These are phyloP conservation scores for Chrysaora quinquecirrha DNA, from an alignment of 30 jellyfish, hydroid and myxozoan species.

Conservation along the genomic window DNA sequence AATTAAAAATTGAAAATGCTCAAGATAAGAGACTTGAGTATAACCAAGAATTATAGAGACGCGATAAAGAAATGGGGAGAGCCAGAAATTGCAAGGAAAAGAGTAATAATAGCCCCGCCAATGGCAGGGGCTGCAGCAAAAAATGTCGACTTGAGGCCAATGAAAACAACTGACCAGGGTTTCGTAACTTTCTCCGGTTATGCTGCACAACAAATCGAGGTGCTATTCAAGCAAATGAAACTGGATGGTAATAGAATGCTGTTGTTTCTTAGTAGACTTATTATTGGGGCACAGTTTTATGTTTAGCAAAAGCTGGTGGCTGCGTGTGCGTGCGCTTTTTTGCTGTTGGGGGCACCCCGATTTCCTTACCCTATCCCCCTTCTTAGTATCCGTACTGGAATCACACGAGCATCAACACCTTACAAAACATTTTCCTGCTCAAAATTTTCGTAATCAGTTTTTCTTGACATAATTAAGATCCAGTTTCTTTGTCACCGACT, in stretches of 20 bases:
- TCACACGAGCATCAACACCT: too few species aligned
- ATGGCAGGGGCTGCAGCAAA: constrained; percentile 24
- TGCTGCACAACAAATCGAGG: neutral
- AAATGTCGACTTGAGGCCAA: constrained; percentile 39
- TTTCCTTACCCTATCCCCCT: too few species aligned
- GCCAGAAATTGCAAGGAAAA: constrained; percentile 40
- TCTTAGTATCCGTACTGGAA: too few species aligned
- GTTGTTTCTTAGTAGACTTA: too few species aligned
- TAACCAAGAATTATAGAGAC: constrained; percentile 39
- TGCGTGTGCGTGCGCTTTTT: too few species aligned
- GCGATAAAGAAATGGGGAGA: constrained; percentile 47
- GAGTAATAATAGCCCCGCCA: constrained; percentile 56
- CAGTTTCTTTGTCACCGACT: too few species aligned
- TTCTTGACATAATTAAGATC: too few species aligned
- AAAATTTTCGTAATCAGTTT: too few species aligned
- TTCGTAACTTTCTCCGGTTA: neutral
- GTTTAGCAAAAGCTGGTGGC: too few species aligned
- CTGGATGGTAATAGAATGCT: constrained; percentile 48
- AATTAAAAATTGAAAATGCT: neutral
- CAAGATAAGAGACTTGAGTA: constrained; percentile 33
- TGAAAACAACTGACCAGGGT: neutral
- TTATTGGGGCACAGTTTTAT: too few species aligned
- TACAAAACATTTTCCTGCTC: too few species aligned
- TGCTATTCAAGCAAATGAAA: constrained; percentile 22
- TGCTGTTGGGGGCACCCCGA: too few species aligned